Percentiles rank a stretch among this genome's conserved stretches.
phyloP scores from a whole-genome alignment of 2,113 vertebrate species.

The Marmota monax region DNA sequence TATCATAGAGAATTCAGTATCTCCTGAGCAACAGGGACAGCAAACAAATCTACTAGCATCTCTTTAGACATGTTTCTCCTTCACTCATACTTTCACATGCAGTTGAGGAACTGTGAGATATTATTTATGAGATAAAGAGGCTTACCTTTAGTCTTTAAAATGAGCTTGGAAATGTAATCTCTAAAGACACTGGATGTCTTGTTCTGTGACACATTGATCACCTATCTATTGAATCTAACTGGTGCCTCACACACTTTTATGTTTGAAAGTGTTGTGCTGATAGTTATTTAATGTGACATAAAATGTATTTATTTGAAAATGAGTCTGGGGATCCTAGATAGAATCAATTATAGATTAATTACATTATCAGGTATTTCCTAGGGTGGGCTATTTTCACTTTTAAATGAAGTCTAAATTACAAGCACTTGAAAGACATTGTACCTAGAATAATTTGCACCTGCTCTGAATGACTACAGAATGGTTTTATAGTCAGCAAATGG shows the following conservation, averaged over 20 bases:
- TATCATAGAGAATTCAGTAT: not conserved
- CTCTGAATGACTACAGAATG: not conserved
- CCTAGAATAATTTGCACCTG: conserved; percentile 27
- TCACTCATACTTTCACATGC: not conserved
- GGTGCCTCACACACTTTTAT: not conserved
- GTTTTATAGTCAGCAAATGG: not conserved
- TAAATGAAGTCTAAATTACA: conserved; percentile 29
- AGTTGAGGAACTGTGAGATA: not conserved
- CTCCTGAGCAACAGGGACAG: not conserved
- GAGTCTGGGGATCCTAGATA: not conserved
- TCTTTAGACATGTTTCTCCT: not conserved
- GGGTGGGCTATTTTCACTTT: not conserved
- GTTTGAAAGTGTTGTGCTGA: conserved; percentile 12
- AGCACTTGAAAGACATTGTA: not conserved
- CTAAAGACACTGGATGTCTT: rapidly evolving
- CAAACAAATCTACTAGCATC: not conserved
- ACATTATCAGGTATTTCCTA: not conserved
- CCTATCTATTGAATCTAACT: conserved; percentile 26
- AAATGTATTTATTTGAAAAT: conserved; percentile 44
- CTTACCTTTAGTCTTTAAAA: not conserved
- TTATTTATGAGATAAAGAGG: not conserved
- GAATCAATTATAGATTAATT: not conserved
- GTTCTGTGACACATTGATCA: not conserved
- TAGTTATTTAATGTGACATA: conserved; percentile 55
- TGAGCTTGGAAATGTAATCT: not conserved